These are phyloP conservation scores for Ictidomys tridecemlineatus DNA, from an alignment of 2,113 vertebrate genomes.

Conservation along the genomic window DNA sequence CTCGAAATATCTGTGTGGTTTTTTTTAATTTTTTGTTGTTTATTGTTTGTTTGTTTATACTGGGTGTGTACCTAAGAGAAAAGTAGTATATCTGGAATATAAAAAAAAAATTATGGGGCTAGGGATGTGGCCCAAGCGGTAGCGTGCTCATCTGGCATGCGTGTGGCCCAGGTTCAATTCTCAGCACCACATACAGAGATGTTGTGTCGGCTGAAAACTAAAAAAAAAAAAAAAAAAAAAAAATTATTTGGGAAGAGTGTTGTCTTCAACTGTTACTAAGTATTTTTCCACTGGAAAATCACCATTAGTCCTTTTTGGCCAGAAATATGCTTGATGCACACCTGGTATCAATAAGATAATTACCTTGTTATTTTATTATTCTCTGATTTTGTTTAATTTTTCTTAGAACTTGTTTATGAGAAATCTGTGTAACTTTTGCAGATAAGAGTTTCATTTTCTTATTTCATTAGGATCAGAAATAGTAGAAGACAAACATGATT, in stretches of 20 bases:
- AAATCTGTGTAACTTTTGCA: background rate
- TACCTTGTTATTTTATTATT: background rate
- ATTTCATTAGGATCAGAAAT: background rate
- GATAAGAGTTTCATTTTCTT: background rate
- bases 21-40: too few species aligned
- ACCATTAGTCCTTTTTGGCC: background rate
- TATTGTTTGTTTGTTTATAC: background rate
- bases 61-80: background rate
- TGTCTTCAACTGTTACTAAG: background rate
- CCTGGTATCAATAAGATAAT: background rate
- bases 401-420: background rate
- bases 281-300: background rate
- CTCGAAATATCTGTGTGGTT: background rate
- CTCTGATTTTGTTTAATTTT: background rate
- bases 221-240: background rate
- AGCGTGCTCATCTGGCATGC: too few species aligned
- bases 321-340: background rate
- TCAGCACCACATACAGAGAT: too few species aligned
- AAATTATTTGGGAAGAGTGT: background rate
- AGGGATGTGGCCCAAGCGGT: too few species aligned
- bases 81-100: background rate
- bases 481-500: background rate
- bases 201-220: too few species aligned
- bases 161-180: too few species aligned
- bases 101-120: background rate